These are phyloP conservation scores for Antheraea mylitta DNA, from an alignment of 1,140 invertebrate species.

Conservation along the genomic window DNA sequence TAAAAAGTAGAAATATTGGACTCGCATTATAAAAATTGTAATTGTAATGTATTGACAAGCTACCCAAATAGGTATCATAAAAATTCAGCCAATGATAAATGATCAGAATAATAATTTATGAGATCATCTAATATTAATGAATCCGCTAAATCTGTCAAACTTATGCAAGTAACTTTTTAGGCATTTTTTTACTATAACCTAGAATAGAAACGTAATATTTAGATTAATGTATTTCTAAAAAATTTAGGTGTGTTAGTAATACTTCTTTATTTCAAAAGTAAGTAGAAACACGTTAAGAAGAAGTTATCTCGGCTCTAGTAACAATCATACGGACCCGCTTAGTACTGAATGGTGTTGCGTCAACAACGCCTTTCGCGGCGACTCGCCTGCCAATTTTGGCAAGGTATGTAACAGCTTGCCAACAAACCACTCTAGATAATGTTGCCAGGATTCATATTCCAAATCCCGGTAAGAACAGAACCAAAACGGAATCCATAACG, in stretches of 20 bases:
- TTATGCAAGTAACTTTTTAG: no score
- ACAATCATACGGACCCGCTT: slow-evolving; percentile 12
- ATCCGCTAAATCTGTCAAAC: no score
- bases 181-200: no score
- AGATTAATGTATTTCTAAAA: no score
- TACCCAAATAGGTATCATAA: no score
- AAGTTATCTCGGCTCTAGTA: neutral
- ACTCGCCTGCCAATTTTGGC: slow-evolving; percentile 38
- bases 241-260: neutral
- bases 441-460: neutral
- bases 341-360: slow-evolving; percentile 50
- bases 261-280: neutral
- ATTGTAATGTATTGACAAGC: no score
- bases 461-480: neutral
- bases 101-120: no score
- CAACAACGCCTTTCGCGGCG: slow-evolving; percentile 38
- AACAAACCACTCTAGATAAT: neutral
- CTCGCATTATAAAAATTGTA: no score
- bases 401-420: slow-evolving; percentile 27
- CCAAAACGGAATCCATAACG: neutral
- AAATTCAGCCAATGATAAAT: no score
- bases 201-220: no score
- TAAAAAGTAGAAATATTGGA: no score
- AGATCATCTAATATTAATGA: no score
- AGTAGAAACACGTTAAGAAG: neutral